phyloP scores from a whole-genome alignment of 1,140 invertebrate species.

The Brachionus paranguensis region DNA sequence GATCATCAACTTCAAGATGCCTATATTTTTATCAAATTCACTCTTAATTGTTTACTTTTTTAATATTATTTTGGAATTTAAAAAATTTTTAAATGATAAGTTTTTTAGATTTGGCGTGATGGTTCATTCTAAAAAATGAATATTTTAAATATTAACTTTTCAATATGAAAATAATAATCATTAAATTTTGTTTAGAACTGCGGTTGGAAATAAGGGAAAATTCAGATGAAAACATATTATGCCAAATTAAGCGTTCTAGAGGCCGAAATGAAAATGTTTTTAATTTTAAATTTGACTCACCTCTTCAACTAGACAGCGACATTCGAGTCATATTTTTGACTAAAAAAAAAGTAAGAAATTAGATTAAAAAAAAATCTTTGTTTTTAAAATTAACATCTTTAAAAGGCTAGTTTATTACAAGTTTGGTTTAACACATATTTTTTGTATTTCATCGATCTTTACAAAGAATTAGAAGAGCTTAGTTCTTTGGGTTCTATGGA shows the following conservation, averaged over 20 bases:
- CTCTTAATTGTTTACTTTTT: neutral
- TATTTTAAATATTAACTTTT: neutral
- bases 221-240: neutral
- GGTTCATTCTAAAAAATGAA: too few relatives aligned
- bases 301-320: neutral
- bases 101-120: too few relatives aligned
- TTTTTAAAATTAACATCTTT: neutral
- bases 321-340: constrained; percentile 18
- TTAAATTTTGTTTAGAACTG: neutral
- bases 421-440: constrained; percentile 34
- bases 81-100: too few relatives aligned
- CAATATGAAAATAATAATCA: too few relatives aligned
- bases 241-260: neutral
- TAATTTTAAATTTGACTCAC: neutral
- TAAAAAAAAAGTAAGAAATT: neutral
- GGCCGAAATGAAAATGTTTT: neutral
- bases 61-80: neutral
- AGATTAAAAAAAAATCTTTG: neutral
- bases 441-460: neutral
- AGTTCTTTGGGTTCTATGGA: neutral
- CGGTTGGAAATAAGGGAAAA: neutral
- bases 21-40: too few relatives aligned
- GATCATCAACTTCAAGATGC: too few relatives aligned
- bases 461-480: neutral
- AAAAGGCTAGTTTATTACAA: neutral